These are phyloP conservation scores for Egretta garzetta DNA, from an alignment of 2,113 vertebrate species.

Conservation along the genomic window DNA sequence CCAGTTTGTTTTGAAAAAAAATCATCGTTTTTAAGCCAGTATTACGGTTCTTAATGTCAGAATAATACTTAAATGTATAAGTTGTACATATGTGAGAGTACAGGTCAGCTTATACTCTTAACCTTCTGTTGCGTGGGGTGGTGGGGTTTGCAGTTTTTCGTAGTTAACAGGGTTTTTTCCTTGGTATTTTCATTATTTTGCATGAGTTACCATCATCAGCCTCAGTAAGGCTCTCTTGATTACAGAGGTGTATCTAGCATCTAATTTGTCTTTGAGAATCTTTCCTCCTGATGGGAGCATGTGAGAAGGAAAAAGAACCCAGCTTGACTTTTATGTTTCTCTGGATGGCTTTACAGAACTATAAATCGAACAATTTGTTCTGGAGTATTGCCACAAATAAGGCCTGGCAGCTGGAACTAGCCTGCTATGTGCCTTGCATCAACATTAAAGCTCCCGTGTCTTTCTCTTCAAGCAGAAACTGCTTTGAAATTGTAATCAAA, in stretches of 20 bases:
- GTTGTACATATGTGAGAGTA: background rate
- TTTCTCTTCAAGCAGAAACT: background rate
- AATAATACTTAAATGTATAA: background rate
- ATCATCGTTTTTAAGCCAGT: background rate
- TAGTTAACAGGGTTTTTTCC: background rate
- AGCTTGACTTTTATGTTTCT: background rate
- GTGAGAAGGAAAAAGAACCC: background rate
- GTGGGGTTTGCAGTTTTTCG: background rate
- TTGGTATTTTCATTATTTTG: background rate
- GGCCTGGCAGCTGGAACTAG: conserved; percentile 16
- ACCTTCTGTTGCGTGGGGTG: background rate
- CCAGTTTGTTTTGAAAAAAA: background rate
- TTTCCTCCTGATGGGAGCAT: background rate
- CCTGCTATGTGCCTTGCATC: background rate
- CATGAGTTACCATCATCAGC: background rate
- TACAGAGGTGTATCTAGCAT: background rate
- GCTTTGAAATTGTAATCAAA: background rate
- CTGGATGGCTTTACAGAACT: background rate
- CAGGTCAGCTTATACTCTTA: background rate
- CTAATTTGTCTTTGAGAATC: background rate
- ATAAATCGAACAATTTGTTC: background rate
- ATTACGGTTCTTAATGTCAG: background rate
- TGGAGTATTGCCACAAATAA: conserved; percentile 16
- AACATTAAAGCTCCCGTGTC: background rate
- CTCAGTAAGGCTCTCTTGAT: background rate